Conservation (phyloP, 1,140 invertebrate genomes). For the Drosophila rhopaloa region DNA sequence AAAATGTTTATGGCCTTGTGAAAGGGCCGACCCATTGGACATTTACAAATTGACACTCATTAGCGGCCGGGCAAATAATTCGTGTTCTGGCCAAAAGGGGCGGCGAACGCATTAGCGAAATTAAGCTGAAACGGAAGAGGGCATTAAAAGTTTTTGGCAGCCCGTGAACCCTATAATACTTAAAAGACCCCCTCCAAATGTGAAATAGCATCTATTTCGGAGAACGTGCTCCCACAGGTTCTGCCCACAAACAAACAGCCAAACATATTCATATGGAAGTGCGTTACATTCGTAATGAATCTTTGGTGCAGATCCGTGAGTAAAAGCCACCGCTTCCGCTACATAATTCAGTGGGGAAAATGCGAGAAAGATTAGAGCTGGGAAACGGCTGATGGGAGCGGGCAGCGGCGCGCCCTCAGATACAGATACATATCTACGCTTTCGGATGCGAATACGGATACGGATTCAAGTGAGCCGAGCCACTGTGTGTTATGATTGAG, state of each 20-base stretch:
- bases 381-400: background rate
- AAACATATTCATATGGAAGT: conserved; percentile 31
- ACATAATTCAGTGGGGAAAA: conserved; percentile 76
- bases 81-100: conserved; percentile 3
- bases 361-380: conserved; percentile 55
- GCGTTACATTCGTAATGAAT: conserved; percentile 65
- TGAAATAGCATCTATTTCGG: conserved; percentile 47
- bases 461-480: conserved; percentile 7
- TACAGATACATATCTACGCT: conserved; percentile 15
- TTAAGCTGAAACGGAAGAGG: conserved; percentile 62
- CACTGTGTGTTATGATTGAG: conserved; percentile 51
- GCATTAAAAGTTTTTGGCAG: conserved; percentile 69
- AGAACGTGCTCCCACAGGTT: conserved; percentile 38
- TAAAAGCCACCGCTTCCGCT: conserved; percentile 73
- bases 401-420: background rate
- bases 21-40: conserved; percentile 2
- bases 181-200: conserved; percentile 65
- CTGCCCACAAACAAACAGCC: conserved; percentile 21
- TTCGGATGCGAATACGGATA: conserved; percentile 9
- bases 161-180: conserved; percentile 44
- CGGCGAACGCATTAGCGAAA: conserved; percentile 67
- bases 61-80: conserved; percentile 50
- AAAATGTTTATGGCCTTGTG: conserved; percentile 8
- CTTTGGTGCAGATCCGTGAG: conserved; percentile 57
- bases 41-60: conserved; percentile 63